These are phyloP conservation scores for Lycaon pictus DNA, from an alignment of 2,113 vertebrate genomes.

Conservation along the genomic window DNA sequence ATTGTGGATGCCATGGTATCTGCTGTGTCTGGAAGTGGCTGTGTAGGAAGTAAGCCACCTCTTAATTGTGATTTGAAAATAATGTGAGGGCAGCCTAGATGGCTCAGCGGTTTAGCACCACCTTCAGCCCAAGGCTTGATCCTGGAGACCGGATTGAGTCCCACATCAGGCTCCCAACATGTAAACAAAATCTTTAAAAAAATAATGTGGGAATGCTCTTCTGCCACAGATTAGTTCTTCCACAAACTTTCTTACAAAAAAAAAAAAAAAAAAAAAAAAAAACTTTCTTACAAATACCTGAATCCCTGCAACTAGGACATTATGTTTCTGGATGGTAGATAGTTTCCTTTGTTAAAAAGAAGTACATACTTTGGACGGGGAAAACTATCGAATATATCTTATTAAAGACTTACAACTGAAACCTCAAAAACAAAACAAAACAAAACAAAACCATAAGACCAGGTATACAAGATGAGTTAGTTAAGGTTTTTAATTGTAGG, in stretches of 20 bases:
- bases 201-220: not conserved
- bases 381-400: not conserved
- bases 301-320: not conserved
- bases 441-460: not conserved
- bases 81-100: not conserved
- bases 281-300: not conserved
- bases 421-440: not conserved
- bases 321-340: not conserved
- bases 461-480: not conserved
- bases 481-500: not conserved
- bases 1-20: not conserved
- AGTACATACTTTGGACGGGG: not conserved
- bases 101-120: too few species aligned
- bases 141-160: too few species aligned
- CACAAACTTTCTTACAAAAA: not conserved
- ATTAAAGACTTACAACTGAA: not conserved
- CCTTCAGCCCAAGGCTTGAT: too few species aligned
- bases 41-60: not conserved
- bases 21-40: not conserved
- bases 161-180: too few species aligned
- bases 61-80: slow-evolving; percentile 2
- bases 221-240: not conserved
- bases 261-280: not conserved
- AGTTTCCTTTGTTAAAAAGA: not conserved
- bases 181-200: not conserved